A percentile compares a stretch with the other conserved stretches of the same genome.
Conservation (phyloP, 1,140 invertebrate species). For the Trypoxylus dichotomus region DNA sequence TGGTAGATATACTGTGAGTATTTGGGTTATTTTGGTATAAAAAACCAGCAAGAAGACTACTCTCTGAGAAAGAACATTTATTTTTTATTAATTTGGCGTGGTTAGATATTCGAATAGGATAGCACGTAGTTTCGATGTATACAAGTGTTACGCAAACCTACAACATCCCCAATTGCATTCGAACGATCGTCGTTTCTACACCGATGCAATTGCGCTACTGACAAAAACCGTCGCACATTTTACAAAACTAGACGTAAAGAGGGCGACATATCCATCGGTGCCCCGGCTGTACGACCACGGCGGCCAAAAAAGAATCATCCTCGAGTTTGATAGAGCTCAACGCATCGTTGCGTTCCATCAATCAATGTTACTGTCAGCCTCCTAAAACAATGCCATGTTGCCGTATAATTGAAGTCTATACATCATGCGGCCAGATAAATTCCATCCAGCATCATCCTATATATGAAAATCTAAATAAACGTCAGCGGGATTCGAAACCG, state of each 20-base stretch:
- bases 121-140: no score
- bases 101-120: no score
- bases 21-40: no score
- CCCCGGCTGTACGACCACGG: background rate
- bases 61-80: no score
- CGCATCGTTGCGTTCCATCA: conserved; percentile 45
- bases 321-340: conserved; percentile 39
- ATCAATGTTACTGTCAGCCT: conserved; percentile 49
- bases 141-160: no score
- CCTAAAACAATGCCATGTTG: conserved; percentile 49
- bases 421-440: conserved; percentile 46
- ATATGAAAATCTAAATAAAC: conserved; percentile 41
- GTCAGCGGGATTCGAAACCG: conserved; percentile 27
- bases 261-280: background rate
- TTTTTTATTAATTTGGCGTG: no score
- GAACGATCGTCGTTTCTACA: no score
- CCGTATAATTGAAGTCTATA: conserved; percentile 49
- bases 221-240: background rate
- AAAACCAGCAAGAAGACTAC: no score
- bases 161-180: no score
- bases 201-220: background rate
- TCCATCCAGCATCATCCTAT: conserved; percentile 36
- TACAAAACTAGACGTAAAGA: background rate
- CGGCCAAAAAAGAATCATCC: background rate
- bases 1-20: no score